phyloP scores from a whole-genome alignment of 1,140 invertebrate genomes.

The Pseudomyrmex flavicornis region DNA sequence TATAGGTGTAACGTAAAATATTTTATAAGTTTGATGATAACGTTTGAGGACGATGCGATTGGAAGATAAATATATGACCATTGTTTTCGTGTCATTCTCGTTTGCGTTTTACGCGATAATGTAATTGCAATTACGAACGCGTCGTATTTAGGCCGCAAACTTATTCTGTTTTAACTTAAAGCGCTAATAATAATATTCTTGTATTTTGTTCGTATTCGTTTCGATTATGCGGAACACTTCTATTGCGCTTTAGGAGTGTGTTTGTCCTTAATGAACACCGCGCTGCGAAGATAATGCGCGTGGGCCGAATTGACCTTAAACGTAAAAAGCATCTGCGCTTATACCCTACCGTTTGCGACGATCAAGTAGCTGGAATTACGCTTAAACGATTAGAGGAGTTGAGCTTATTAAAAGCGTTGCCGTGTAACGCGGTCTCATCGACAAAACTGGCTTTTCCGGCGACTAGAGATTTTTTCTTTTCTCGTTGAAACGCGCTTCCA shows the following conservation, averaged over 20 bases:
- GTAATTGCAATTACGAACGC: constrained; percentile 2
- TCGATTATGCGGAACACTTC: constrained; percentile 1
- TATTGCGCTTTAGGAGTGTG: neutral
- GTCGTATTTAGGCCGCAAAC: neutral
- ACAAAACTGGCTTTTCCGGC: constrained; percentile 31
- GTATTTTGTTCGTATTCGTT: neutral
- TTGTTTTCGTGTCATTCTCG: neutral
- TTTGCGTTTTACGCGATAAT: neutral
- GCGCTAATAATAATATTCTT: neutral
- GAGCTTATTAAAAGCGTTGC: constrained; percentile 40
- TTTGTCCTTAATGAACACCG: constrained; percentile 25
- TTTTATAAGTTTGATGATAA: too few relatives aligned
- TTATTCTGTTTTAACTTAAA: neutral
- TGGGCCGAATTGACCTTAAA: constrained; percentile 46
- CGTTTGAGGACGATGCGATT: too few relatives aligned
- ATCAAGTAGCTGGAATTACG: constrained; percentile 48
- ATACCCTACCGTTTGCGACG: constrained; percentile 10
- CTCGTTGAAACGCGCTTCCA: neutral
- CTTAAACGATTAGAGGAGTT: constrained; percentile 54
- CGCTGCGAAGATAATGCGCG: constrained; percentile 27
- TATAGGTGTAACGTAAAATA: too few relatives aligned
- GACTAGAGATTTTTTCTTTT: constrained; percentile 1
- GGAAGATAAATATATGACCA: too few relatives aligned
- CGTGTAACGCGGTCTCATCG: constrained; percentile 16
- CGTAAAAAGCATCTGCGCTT: constrained; percentile 32